Base-by-base conservation (phyloP, 2,888 invertebrate species). In the Andrena marginata region DNA sequence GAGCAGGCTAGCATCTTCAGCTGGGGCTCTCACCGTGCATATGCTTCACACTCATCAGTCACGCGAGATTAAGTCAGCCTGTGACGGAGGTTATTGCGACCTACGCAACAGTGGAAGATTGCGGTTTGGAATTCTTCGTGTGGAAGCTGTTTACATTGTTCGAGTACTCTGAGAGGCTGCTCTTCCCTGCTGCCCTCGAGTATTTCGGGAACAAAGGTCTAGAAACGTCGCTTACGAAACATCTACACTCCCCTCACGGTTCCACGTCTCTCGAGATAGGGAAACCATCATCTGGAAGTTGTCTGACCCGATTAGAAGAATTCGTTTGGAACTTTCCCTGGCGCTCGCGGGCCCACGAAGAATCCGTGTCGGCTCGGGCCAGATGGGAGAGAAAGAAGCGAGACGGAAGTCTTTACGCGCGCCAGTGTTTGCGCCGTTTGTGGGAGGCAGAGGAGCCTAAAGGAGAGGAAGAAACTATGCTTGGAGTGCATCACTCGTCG, bases 401-500 rank as follows among this genome's bases (percentile, higher is more conserved):
- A 71, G 68, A 76, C 69, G 79, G 75, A 68, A 71, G 70, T 79
- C 59, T 35, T 56, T 29, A 75, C 51, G 49, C 60, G 26, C n/a
- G n/a, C 59, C 64, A n/a, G 77, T 62, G 70, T 69, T 42, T 69
- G 26, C 56, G 20, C 2, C 51, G 29, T 71, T 75, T 81, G 82
- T 82, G 80, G 78, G 70, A n/a, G 33, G 20, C 20, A 20, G 31
- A 13, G 59, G 62, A 31, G 16, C 16, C 42, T n/a, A 13, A 13
- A 60, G 33, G 16, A 10, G 20, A 60, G 10, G 10, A 13, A 42
- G 60, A n/a, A 31, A 23, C 20, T 35, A 13, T 67, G 83, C 84
- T 77, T 86, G 89, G 83, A 89, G 88, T 89, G 89, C 89, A 88
- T 89, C 89, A 87, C 82, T 89, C 89, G 82, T 87, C 89, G 88